Base-by-base conservation (phyloP, 2,888 invertebrate species). In the Rhamphomyia laevipes region DNA sequence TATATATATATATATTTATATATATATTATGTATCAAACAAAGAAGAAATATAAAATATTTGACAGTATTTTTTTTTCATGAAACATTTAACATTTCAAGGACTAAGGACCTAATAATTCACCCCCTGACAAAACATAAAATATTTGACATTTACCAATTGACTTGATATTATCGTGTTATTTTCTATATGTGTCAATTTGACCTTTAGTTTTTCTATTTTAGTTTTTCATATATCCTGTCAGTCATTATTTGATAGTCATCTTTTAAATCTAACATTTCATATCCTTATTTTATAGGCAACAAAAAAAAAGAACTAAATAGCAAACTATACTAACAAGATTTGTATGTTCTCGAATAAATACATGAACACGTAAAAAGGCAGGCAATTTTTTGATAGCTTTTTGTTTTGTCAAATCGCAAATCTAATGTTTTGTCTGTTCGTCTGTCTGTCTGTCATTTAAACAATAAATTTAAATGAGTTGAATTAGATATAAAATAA, bases 241-340 rank as follows among this genome's bases (percentile, higher is more conserved):
- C 40, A 40, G 11, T 40, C 40, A 40, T 40, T 40, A 40, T 40
- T 40, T 40, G 40, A 40, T 40, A 40, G 40, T 40, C 40, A 40
- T 40, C 38, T 38, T 38, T 17, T 16, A 17, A 38, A 38, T 21
- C 23, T 27, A 27, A 27, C 23, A 27, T 27, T 27, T 27, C 7
- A 27, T 27, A 27, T 27, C 23, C 23, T 27, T 27, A 27, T 27
- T 27, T 27, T 7, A 27, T 4, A 27, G 2, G 2, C 9, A 21
- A 18, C 18, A 18, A 18, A 40, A 10, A 40, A 35, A 35, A 35
- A 33, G 7, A 33, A 33, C 3, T 4, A 33, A 33, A 33, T 13
- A 33, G 4, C 12, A 33, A 13, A 33, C 3, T 4, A 33, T 13
- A 16, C 9, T 37, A 3, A 15, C 2, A 9, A 10, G 10, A 40